Evolutionary conservation across 2,888 invertebrate species (phyloP), one percentile per base, ranked within the genome.

Genomic region (Allolobophora icterica): DNA sequence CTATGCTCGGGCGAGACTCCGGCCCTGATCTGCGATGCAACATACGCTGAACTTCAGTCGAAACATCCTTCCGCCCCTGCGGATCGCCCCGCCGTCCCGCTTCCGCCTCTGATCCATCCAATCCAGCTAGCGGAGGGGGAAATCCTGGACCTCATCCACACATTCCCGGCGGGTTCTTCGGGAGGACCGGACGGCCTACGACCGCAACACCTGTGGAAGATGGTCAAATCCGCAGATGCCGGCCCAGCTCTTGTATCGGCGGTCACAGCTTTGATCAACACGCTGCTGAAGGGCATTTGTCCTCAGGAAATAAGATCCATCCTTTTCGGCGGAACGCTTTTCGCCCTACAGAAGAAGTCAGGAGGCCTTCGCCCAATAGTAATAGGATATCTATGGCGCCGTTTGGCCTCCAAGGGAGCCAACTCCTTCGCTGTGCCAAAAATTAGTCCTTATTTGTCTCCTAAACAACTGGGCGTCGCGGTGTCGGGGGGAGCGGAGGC

Each of bases 401-500:
- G 90, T 11, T 21, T 90, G 42, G 90, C 90, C 11, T 42, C 90
- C 15, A 90, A 90, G 35, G 42, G 90, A 11, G 90, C 90, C 15
- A 90, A 90, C 90, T 42, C 90, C 11, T 52, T 17, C 58, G 8
- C 90, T 11, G 24, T 15, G 13, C 33, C 52, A 1, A 34, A 24
- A 38, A 42, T 90, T 17, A 4, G 1, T 1, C 11, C 34, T 15
- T 89, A 33, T 19, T 17, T 89, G 15, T n/a, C 33, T 8, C 90
- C 90, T 6, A 42, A 11, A 11, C 90, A 90, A 35, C 52, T 90
- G 1, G 90, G 90, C 1, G 90, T 90, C 11, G 90, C 11, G 0
- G 58, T 90, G 5, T 45, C 40, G 5, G 90, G 90, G 11, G 90
- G 90, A 19, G 42, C 52, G 13, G 90, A 90, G 58, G 90, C 90